Base-by-base conservation (phyloP, 2,888 invertebrate genomes). In the Ennomos erosarius region DNA sequence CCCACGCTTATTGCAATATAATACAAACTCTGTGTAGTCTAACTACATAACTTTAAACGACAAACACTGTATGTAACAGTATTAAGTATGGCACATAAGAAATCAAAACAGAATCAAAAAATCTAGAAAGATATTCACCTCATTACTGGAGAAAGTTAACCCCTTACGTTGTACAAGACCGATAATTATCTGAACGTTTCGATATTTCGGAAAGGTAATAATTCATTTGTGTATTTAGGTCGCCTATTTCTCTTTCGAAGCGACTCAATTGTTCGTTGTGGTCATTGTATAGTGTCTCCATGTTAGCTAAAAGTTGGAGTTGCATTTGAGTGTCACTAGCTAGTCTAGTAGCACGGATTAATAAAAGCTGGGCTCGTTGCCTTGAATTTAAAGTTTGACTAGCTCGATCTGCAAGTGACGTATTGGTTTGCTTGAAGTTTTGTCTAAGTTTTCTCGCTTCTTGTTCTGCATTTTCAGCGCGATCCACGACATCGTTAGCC, bases 261-360 rank as follows among this genome's bases (percentile, higher is more conserved):
- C 90, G 90, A 56, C 87, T 90, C 11, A 96, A 83, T 55, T 93
- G 90, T 50, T 92, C 92, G 71, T 95, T 95, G 73, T 96, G 94
- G 52, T 94, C 93, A 63, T 93, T 93, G 77, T 96, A 96, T 48
- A 95, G 93, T 64, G 93, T 93, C 74, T 96, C 95, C 94, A 96
- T 94, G 81, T 95, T 88, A 74, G 94, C 93, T 50, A 98, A 89
- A 71, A 96, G 95, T 70, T 95, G 95, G 26, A 96, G 89, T 81
- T 97, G 96, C 59, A 93, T 94, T 74, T 95, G 94, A 1, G 97
- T 97, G 67, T 95, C 95, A 59, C 95, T 95, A 1, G 97, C 97
- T 16, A 99, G 92, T 74, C 95, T 95, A 39, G 96, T 96, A 0
- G 99, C 98, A 64, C 96, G 94, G 69, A 95, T 95, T 55, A 97